Percentiles rank a stretch among this genome's conserved stretches.
Evolutionary conservation across 2,113 vertebrate species (phyloP).

Genomic region (Sciurus niger): DNA sequence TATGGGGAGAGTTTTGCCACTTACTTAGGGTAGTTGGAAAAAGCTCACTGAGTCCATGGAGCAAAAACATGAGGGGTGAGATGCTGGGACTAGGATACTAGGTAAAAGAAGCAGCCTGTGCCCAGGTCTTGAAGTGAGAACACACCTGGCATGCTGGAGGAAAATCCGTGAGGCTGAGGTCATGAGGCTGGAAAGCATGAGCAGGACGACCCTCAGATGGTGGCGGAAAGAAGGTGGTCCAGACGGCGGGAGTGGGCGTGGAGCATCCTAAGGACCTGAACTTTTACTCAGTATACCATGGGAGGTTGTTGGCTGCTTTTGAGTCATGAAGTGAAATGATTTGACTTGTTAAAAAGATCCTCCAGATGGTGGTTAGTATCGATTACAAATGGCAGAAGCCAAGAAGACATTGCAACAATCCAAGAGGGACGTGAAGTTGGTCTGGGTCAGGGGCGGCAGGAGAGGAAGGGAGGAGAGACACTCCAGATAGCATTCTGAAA

Average conservation of each 20-base stretch:
- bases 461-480: neutral
- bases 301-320: neutral
- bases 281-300: neutral
- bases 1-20: neutral
- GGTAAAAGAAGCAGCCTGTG: neutral
- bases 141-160: neutral
- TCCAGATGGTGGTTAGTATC: neutral
- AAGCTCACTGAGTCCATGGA: neutral
- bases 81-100: neutral
- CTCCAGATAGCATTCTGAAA: neutral
- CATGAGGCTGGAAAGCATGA: neutral
- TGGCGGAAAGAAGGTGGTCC: no score
- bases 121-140: neutral
- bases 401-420: neutral
- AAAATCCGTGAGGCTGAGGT: neutral
- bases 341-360: neutral
- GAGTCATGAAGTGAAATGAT: neutral
- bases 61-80: neutral
- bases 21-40: neutral
- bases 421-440: neutral
- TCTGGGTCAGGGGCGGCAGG: neutral
- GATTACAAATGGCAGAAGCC: neutral
- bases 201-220: neutral
- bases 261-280: neutral
- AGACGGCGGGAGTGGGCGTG: fast-evolving